phyloP scores from a whole-genome alignment of 2,888 invertebrate species.

The Drosophila birchii region DNA sequence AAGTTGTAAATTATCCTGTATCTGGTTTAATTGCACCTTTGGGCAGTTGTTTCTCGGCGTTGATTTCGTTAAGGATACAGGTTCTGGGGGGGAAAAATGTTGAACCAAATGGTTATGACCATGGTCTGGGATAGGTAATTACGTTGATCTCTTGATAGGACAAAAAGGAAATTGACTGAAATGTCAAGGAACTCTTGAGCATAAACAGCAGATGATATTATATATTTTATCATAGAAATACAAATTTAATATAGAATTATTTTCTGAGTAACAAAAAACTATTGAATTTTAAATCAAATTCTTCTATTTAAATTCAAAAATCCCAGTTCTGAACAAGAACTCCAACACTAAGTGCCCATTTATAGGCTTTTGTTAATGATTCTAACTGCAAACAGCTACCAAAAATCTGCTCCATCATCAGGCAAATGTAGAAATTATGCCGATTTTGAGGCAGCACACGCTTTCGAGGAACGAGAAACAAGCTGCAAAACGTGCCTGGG shows the following conservation, averaged over 20 bases:
- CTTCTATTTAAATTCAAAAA: not conserved
- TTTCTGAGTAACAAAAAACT: not conserved
- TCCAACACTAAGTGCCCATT: constrained; percentile 35
- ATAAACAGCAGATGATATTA: too few relatives aligned
- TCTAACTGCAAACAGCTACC: constrained; percentile 43
- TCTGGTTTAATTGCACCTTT: constrained; percentile 75
- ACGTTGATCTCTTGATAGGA: constrained; percentile 7
- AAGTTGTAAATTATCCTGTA: constrained; percentile 81
- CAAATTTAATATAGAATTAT: not conserved
- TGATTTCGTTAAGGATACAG: constrained; percentile 47
- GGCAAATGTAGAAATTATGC: constrained; percentile 73
- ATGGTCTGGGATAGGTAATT: constrained; percentile 19
- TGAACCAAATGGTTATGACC: constrained; percentile 14
- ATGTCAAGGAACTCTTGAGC: not conserved
- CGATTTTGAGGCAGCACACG: constrained; percentile 53
- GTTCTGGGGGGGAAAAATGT: constrained; percentile 4
- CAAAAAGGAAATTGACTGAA: constrained; percentile 3
- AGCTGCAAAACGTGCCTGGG: constrained; percentile 58
- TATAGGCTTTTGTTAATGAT: constrained; percentile 54
- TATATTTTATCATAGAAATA: not conserved
- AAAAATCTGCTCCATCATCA: constrained; percentile 69
- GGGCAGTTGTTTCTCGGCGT: constrained; percentile 43
- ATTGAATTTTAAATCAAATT: not conserved
- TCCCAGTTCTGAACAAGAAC: not conserved
- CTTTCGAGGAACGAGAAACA: constrained; percentile 15